These are phyloP conservation scores for Gobius niger DNA, from an alignment of 2,113 vertebrate genomes.

Conservation along the genomic window DNA sequence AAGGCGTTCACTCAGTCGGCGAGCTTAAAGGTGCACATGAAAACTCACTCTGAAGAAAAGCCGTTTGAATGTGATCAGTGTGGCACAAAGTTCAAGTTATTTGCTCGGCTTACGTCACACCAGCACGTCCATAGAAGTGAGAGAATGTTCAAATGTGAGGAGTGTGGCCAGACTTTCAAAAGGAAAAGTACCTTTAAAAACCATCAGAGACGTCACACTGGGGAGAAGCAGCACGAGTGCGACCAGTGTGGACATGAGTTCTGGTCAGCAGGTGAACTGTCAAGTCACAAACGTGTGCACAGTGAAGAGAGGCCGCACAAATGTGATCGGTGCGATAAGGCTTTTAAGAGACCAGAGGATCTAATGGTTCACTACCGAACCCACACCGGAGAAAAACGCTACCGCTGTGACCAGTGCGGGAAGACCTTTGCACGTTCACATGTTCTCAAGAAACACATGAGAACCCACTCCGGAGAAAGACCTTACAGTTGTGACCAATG, in stretches of 20 bases:
- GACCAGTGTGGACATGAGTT: background rate
- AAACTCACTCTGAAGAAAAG: background rate
- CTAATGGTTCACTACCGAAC: background rate
- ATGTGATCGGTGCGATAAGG: background rate
- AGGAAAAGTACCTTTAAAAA: background rate
- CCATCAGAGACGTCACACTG: background rate
- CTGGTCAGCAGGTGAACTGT: background rate
- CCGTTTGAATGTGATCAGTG: background rate
- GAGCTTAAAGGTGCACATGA: background rate
- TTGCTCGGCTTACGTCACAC: background rate
- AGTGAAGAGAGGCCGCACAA: background rate
- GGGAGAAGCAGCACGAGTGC: background rate
- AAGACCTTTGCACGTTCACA: background rate
- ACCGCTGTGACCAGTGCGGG: background rate
- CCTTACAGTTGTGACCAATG: background rate
- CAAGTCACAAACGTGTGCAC: background rate
- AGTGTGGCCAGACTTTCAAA: constrained; percentile 1
- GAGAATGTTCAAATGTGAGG: background rate
- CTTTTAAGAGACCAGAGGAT: background rate
- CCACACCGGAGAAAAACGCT: background rate
- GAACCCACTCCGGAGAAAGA: background rate
- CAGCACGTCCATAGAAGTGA: background rate
- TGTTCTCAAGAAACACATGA: background rate
- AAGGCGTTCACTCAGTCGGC: background rate
- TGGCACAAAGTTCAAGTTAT: background rate